These are phyloP conservation scores for Zaprionus gabonicus DNA, from an alignment of 1,140 invertebrate genomes.

Conservation along the genomic window DNA sequence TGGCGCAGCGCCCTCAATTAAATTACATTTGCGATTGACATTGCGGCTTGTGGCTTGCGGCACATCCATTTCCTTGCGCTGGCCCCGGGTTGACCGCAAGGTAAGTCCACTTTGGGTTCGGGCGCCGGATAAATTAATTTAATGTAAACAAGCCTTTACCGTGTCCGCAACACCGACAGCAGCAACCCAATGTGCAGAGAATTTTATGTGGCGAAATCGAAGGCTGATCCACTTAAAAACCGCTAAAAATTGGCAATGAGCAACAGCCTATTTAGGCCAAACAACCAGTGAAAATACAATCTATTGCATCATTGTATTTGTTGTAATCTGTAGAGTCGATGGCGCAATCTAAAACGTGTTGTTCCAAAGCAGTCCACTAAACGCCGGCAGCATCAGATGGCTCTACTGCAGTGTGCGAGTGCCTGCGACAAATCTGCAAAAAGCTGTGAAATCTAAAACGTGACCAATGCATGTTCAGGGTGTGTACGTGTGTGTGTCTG, in stretches of 20 bases:
- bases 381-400: conserved; percentile 6
- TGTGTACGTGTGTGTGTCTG: background rate
- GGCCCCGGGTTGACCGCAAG: conserved; percentile 34
- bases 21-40: conserved; percentile 46
- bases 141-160: conserved; percentile 6
- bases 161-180: background rate
- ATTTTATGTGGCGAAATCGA: background rate
- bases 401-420: conserved; percentile 31
- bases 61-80: background rate
- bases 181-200: background rate
- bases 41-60: conserved; percentile 10
- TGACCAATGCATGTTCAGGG: conserved; percentile 26
- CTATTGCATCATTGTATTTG: background rate
- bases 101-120: conserved; percentile 20
- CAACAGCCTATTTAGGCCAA: conserved; percentile 27
- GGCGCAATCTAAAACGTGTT: conserved; percentile 44
- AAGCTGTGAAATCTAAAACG: conserved; percentile 55
- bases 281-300: conserved; percentile 5
- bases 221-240: background rate
- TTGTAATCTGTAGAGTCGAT: background rate
- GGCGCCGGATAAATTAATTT: conserved; percentile 32
- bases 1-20: conserved; percentile 32
- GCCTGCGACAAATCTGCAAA: conserved; percentile 40
- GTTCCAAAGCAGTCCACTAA: background rate
- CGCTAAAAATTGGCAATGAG: background rate